A percentile compares a stretch with the other conserved stretches of the same genome.
Evolutionary conservation across 2,888 invertebrate species (phyloP).

Genomic region (Drosophila nigricruria): DNA sequence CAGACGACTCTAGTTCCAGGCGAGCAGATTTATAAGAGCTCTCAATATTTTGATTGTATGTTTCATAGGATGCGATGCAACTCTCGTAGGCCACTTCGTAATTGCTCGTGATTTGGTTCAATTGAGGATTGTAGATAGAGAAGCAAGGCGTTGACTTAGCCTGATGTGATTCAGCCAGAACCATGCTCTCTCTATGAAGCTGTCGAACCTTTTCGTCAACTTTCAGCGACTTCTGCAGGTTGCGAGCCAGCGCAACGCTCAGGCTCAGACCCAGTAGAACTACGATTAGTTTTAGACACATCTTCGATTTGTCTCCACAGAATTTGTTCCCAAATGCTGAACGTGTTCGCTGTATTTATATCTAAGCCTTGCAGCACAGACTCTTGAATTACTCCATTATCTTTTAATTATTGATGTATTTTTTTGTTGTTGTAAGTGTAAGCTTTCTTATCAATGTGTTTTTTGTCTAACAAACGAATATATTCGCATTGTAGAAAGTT

Average conservation of each 20-base stretch:
- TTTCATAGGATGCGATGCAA: slow-evolving; percentile 21
- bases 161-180: slow-evolving; percentile 43
- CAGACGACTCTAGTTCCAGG: not conserved
- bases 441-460: slow-evolving; percentile 14
- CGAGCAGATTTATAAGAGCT: not conserved
- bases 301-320: slow-evolving; percentile 8
- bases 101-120: slow-evolving; percentile 13
- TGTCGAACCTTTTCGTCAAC: slow-evolving; percentile 26
- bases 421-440: not conserved
- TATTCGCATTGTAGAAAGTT: not conserved
- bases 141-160: slow-evolving; percentile 38
- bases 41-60: not conserved
- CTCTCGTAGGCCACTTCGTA: slow-evolving; percentile 33
- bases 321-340: slow-evolving; percentile 1
- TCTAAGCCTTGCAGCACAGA: not conserved
- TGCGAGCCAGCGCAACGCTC: slow-evolving; percentile 9
- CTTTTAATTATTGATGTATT: slow-evolving; percentile 36
- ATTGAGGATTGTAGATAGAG: slow-evolving; percentile 28
- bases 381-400: slow-evolving; percentile 12
- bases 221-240: slow-evolving; percentile 15
- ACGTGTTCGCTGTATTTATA: slow-evolving; percentile 40
- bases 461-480: not conserved
- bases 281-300: slow-evolving; percentile 40
- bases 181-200: slow-evolving; percentile 31
- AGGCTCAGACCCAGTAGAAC: slow-evolving; percentile 38